These are phyloP conservation scores for Phoebastria nigripes DNA, from an alignment of 2,797 vertebrate species.

Conservation along the genomic window DNA sequence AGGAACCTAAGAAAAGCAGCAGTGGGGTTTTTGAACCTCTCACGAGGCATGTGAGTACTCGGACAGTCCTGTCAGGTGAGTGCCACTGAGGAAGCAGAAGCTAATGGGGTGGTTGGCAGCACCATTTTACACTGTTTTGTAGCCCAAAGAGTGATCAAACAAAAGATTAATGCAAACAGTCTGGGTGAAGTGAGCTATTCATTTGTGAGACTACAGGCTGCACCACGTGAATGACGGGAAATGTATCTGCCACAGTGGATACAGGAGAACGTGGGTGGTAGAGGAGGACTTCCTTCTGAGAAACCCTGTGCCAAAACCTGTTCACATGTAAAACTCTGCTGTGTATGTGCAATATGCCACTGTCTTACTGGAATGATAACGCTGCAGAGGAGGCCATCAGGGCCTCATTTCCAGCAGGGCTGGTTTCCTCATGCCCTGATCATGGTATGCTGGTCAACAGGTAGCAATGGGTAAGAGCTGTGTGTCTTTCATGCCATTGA, in stretches of 20 bases:
- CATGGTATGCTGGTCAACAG: neutral
- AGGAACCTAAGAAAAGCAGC: neutral
- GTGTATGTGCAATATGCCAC: neutral
- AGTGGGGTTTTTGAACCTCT: neutral
- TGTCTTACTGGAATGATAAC: neutral
- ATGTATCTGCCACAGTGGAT: neutral
- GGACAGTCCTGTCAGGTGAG: rapidly evolving
- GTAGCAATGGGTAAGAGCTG: neutral
- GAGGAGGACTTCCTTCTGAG: neutral
- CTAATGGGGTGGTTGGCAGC: neutral
- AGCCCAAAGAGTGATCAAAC: neutral
- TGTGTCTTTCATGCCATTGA: neutral
- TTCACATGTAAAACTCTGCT: neutral
- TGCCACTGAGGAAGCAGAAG: neutral
- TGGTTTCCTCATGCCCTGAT: neutral
- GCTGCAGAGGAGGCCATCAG: neutral
- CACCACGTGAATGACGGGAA: neutral
- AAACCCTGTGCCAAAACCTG: neutral
- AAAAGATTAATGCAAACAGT: neutral
- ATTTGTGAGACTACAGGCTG: neutral
- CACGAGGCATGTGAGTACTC: rapidly evolving
- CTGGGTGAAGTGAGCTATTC: neutral
- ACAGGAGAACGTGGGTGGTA: neutral
- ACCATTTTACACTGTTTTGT: neutral
- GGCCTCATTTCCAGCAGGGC: neutral